These are phyloP conservation scores for Chymomyza fuscimana DNA, from an alignment of 2,888 invertebrate species.

Conservation along the genomic window DNA sequence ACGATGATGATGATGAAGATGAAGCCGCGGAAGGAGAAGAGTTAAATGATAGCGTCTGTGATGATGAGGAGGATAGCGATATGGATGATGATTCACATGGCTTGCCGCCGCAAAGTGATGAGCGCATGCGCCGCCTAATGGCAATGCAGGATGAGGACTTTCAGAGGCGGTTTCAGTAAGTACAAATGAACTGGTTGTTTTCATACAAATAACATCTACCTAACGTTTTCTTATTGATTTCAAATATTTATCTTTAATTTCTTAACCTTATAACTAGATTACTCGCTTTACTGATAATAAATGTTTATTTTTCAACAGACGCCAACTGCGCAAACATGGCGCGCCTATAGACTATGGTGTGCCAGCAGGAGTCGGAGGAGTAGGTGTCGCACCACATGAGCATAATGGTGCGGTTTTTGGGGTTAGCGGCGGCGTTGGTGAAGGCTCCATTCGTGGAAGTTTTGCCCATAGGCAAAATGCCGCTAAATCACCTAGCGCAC, in stretches of 20 bases:
- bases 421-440: constrained; percentile 78
- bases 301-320: constrained; percentile 47
- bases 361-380: constrained; percentile 42
- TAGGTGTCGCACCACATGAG: constrained; percentile 49
- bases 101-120: constrained; percentile 74
- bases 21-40: constrained; percentile 59
- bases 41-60: constrained; percentile 67
- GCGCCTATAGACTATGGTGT: constrained; percentile 62
- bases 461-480: constrained; percentile 52
- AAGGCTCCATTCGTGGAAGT: constrained; percentile 75
- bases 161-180: constrained; percentile 78
- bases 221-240: neutral
- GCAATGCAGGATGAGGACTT: constrained; percentile 76
- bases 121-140: constrained; percentile 76
- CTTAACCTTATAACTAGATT: no score
- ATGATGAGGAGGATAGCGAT: constrained; percentile 70
- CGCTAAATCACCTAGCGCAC: constrained; percentile 75
- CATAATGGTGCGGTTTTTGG: constrained; percentile 75
- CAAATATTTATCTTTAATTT: no score
- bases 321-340: constrained; percentile 74
- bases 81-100: constrained; percentile 65
- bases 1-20: constrained; percentile 65
- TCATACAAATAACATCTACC: no score
- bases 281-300: neutral
- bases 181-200: constrained; percentile 21